phyloP scores from a whole-genome alignment of 2,113 vertebrate genomes.

The Crotalus horridus region DNA sequence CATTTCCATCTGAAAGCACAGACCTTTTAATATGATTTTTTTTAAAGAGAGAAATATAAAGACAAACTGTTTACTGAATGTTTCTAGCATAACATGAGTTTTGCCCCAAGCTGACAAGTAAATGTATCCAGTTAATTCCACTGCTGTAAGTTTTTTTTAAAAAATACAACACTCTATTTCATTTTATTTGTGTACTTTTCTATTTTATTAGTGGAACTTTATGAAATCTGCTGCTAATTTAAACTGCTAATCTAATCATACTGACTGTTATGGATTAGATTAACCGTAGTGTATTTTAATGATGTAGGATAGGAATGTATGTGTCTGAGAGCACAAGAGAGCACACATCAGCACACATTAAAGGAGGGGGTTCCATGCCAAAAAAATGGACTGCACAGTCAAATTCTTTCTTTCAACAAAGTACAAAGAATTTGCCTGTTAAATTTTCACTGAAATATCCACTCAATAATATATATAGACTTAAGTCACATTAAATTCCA shows the following conservation, averaged over 20 bases:
- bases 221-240: constrained; percentile 46
- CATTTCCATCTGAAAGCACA: constrained; percentile 7
- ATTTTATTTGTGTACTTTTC: constrained; percentile 38
- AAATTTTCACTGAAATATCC: background rate
- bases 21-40: constrained; percentile 24
- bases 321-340: background rate
- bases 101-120: constrained; percentile 3
- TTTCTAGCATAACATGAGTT: constrained; percentile 20
- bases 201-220: constrained; percentile 42
- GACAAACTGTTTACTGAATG: constrained; percentile 5
- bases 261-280: constrained; percentile 52
- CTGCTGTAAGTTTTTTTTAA: constrained; percentile 19
- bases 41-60: constrained; percentile 8
- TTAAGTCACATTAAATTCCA: background rate
- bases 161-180: constrained; percentile 37
- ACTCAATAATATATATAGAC: background rate
- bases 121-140: constrained; percentile 38
- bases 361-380: background rate
- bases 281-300: constrained; percentile 43
- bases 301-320: background rate
- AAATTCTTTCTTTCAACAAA: background rate
- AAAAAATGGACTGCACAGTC: constrained; percentile 11
- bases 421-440: background rate
- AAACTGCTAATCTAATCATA: constrained; percentile 64
- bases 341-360: background rate